phyloP scores from a whole-genome alignment of 2,797 vertebrate genomes.

The Gambelia wislizenii region DNA sequence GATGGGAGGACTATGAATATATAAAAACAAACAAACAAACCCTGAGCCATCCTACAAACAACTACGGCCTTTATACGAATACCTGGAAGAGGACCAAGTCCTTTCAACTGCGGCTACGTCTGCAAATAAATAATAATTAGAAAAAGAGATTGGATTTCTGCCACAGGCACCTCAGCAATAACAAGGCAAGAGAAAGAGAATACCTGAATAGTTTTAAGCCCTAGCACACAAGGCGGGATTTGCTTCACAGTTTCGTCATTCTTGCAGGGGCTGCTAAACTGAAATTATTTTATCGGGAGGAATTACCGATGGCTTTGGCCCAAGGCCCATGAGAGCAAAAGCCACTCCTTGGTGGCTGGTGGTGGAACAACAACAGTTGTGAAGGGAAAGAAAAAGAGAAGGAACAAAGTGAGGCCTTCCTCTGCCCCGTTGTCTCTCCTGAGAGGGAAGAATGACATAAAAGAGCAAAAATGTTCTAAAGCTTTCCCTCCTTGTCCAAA shows the following conservation, averaged over 20 bases:
- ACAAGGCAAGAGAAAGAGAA: neutral
- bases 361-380: neutral
- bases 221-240: neutral
- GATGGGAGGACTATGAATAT: neutral
- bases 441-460: neutral
- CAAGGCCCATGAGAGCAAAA: neutral
- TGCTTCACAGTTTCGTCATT: conserved; percentile 7
- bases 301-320: neutral
- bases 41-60: neutral
- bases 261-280: neutral
- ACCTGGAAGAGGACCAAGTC: conserved; percentile 26
- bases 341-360: rapidly evolving
- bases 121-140: conserved; percentile 39
- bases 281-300: conserved; percentile 7
- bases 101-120: conserved; percentile 21
- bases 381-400: neutral
- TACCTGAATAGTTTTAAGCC: conserved; percentile 6
- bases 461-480: neutral
- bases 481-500: rapidly evolving
- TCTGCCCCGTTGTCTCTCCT: neutral
- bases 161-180: neutral
- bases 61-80: neutral
- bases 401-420: neutral
- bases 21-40: conserved; percentile 5
- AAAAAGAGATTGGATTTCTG: neutral